Evolutionary conservation across 1,140 invertebrate genomes (phyloP).

Genomic region (Ceratitis capitata): DNA sequence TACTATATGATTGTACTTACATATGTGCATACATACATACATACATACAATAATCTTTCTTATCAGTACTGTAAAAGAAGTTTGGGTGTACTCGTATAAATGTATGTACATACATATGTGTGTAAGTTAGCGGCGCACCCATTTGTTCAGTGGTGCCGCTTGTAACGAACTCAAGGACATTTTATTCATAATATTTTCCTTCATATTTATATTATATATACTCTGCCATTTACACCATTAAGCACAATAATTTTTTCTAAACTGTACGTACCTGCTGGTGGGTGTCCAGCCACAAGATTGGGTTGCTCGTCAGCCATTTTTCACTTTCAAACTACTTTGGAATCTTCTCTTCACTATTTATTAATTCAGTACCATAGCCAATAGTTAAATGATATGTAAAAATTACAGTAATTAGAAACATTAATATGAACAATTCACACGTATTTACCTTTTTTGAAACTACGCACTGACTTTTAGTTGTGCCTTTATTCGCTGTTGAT

Average conservation of each 20-base stretch:
- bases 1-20: background rate
- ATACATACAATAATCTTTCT: background rate
- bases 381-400: background rate
- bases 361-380: background rate
- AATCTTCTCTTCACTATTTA: background rate
- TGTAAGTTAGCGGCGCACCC: background rate
- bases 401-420: background rate
- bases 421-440: background rate
- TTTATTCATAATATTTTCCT: background rate
- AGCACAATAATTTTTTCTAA: background rate
- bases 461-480: slow-evolving; percentile 5
- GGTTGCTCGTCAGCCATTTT: slow-evolving; percentile 69
- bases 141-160: background rate
- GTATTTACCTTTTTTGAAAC: background rate
- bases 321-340: background rate
- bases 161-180: background rate
- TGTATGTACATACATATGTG: background rate
- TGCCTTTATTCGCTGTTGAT: background rate
- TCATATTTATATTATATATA: background rate
- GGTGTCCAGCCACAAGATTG: slow-evolving; percentile 82
- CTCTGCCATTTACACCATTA: background rate
- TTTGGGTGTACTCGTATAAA: background rate
- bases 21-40: background rate
- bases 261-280: slow-evolving; percentile 78
- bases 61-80: background rate